Evolutionary conservation across 2,888 invertebrate genomes (phyloP).

Genomic region (Schrankia costaestrigalis): DNA sequence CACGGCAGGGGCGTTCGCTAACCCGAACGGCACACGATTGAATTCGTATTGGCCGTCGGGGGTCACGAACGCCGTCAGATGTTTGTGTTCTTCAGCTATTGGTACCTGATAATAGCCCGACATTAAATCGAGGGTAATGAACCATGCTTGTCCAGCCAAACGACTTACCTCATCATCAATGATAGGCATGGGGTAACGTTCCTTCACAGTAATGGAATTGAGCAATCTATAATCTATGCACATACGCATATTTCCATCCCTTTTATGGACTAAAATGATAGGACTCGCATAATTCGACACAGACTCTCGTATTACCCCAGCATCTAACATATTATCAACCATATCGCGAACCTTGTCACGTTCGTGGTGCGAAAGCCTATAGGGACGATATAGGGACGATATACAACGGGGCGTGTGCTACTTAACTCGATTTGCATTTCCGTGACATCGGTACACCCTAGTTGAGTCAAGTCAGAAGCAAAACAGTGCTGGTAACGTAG

Average conservation of each 20-base stretch:
- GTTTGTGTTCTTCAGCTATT: neutral
- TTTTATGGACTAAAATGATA: slow-evolving; percentile 1
- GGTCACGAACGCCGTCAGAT: slow-evolving; percentile 45
- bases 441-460: too few relatives aligned
- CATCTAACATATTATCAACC: neutral
- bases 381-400: neutral
- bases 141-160: neutral
- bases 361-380: neutral
- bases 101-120: slow-evolving; percentile 8
- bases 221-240: neutral
- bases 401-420: neutral
- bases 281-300: slow-evolving; percentile 1
- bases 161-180: slow-evolving; percentile 21
- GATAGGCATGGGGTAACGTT: slow-evolving; percentile 18
- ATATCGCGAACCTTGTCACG: neutral
- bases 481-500: too few relatives aligned
- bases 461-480: too few relatives aligned
- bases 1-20: slow-evolving; percentile 17
- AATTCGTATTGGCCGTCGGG: slow-evolving; percentile 40
- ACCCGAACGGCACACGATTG: slow-evolving; percentile 38
- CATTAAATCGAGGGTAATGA: neutral
- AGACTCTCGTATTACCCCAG: neutral
- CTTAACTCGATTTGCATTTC: slow-evolving; percentile 2
- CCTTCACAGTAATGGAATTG: slow-evolving; percentile 14
- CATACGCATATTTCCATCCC: neutral